These are phyloP conservation scores for Platyscapa corneri DNA, from an alignment of 1,140 invertebrate genomes.

Conservation along the genomic window DNA sequence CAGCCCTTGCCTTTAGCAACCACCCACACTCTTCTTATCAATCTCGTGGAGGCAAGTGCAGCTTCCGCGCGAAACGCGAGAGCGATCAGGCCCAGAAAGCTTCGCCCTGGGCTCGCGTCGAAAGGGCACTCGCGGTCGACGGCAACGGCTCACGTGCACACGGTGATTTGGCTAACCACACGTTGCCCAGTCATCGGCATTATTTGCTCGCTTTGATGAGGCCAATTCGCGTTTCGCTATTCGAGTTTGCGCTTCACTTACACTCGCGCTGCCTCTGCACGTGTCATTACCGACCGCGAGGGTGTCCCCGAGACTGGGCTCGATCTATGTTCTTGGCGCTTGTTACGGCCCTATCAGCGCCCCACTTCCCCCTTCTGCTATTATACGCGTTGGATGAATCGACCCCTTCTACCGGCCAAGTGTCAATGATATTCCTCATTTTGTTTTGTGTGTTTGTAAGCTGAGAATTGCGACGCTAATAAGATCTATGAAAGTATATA, in stretches of 20 bases:
- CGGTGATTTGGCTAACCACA: conserved; percentile 75
- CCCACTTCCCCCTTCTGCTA: not conserved
- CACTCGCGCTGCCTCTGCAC: conserved; percentile 56
- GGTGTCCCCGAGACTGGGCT: conserved; percentile 56
- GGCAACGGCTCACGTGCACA: conserved; percentile 40
- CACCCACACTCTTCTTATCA: no score
- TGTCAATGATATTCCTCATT: not conserved
- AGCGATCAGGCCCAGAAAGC: not conserved
- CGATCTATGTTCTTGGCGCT: not conserved
- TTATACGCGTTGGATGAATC: not conserved
- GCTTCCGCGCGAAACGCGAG: no score
- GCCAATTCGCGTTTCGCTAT: conserved; percentile 70
- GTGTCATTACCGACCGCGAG: conserved; percentile 71
- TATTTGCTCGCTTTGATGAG: conserved; percentile 75
- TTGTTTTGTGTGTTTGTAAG: not conserved
- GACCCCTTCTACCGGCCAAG: not conserved
- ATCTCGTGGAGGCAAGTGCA: no score
- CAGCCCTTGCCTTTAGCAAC: no score
- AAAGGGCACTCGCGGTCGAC: conserved; percentile 50
- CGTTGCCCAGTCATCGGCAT: conserved; percentile 73
- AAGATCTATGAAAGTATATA: no score
- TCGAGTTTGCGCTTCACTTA: not conserved
- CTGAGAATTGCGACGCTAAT: no score
- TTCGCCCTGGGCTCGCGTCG: not conserved
- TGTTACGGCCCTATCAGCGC: not conserved